Percentiles rank a stretch among this genome's conserved stretches.
Conservation (phyloP, 1,140 invertebrate genomes). For the Polypedilum pembai region DNA sequence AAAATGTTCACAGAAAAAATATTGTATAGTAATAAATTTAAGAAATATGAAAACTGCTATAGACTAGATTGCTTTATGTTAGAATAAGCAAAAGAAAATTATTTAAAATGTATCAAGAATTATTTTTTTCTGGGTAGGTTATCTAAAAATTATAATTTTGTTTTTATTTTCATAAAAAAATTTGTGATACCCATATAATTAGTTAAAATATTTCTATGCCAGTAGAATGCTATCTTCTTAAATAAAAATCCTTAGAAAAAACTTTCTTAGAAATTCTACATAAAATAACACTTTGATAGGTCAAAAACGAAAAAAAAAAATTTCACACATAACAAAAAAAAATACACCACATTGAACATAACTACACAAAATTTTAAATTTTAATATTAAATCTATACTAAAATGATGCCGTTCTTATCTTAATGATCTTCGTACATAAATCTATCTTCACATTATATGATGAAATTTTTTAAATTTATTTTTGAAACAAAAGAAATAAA, state of each 20-base stretch:
- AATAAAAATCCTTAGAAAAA: background rate
- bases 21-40: too few relatives aligned
- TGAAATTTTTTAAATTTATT: background rate
- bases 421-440: background rate
- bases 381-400: background rate
- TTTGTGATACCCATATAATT: too few relatives aligned
- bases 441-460: background rate
- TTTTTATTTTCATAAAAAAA: too few relatives aligned
- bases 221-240: background rate
- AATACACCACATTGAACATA: background rate
- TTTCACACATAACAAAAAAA: background rate
- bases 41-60: too few relatives aligned
- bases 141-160: too few relatives aligned
- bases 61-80: too few relatives aligned
- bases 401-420: conserved; percentile 17
- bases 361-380: background rate
- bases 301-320: background rate
- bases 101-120: too few relatives aligned
- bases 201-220: too few relatives aligned
- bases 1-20: too few relatives aligned
- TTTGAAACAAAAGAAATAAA: too few relatives aligned
- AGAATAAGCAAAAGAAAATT: too few relatives aligned
- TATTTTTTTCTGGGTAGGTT: too few relatives aligned
- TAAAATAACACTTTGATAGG: background rate
- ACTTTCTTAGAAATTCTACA: conserved; percentile 1